Evolutionary conservation across 2,888 invertebrate species (phyloP).

Genomic region (Lasioglossum malachurum): DNA sequence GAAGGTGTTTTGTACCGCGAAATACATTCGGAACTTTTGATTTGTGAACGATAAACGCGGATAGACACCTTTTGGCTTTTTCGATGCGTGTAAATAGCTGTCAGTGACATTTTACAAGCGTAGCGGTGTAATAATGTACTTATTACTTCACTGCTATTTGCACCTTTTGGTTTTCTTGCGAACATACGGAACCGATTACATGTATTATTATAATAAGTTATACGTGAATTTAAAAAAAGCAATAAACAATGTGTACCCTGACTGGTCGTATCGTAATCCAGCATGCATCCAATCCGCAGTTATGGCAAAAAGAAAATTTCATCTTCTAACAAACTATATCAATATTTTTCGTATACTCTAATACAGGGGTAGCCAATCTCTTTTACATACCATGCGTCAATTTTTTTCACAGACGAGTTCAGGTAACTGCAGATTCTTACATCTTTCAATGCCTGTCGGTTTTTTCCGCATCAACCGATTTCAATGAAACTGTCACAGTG

Average conservation of each 20-base stretch:
- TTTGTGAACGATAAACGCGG: constrained; percentile 11
- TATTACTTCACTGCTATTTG: constrained; percentile 48
- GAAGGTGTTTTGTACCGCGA: not conserved
- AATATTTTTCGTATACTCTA: too few relatives aligned
- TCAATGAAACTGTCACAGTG: too few relatives aligned
- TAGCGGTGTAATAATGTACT: constrained; percentile 51
- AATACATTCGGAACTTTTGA: not conserved
- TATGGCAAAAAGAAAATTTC: too few relatives aligned
- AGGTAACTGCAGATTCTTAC: too few relatives aligned
- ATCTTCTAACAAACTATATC: too few relatives aligned
- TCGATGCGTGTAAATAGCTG: constrained; percentile 60
- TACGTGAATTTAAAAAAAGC: constrained; percentile 24
- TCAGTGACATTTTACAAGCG: constrained; percentile 40
- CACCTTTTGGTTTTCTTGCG: constrained; percentile 39
- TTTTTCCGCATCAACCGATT: too few relatives aligned
- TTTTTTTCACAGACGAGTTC: too few relatives aligned
- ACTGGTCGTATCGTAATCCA: not conserved
- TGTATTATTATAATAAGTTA: constrained; percentile 44
- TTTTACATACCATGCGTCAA: too few relatives aligned
- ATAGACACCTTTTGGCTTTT: constrained; percentile 6
- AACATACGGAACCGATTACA: constrained; percentile 24
- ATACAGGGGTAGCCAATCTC: too few relatives aligned
- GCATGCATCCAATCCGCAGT: not conserved
- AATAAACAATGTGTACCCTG: not conserved
- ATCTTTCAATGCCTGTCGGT: too few relatives aligned